Conservation (phyloP, 2,888 invertebrate species). For the Carpatolechia fugitivella region DNA sequence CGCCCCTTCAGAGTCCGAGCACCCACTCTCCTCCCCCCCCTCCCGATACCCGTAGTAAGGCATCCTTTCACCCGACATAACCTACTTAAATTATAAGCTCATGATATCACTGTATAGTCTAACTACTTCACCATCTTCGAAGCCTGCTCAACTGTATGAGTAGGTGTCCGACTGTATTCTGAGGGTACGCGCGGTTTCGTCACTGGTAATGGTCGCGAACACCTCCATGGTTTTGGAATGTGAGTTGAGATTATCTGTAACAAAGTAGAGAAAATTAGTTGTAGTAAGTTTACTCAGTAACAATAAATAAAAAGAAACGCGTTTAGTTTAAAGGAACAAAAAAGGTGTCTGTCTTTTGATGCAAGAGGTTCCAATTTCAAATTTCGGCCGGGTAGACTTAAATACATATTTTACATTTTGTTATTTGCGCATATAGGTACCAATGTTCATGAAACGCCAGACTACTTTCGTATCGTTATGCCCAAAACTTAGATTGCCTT, state of each 20-base stretch:
- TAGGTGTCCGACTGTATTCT: conserved; percentile 61
- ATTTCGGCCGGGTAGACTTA: too few relatives aligned
- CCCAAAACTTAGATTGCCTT: too few relatives aligned
- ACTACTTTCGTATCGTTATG: too few relatives aligned
- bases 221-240: conserved; percentile 55
- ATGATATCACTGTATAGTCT: conserved; percentile 65
- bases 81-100: conserved; percentile 75
- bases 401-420: too few relatives aligned
- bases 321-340: too few relatives aligned
- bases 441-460: too few relatives aligned
- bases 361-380: too few relatives aligned
- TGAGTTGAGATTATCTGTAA: conserved; percentile 54
- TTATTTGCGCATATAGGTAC: too few relatives aligned
- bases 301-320: too few relatives aligned
- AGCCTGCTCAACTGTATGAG: conserved; percentile 61
- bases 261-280: too few relatives aligned
- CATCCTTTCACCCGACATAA: conserved; percentile 60
- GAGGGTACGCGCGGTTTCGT: conserved; percentile 47
- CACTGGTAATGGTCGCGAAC: conserved; percentile 36
- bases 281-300: too few relatives aligned
- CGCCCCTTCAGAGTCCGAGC: conserved; percentile 68
- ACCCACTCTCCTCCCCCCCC: conserved; percentile 70
- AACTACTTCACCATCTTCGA: conserved; percentile 67
- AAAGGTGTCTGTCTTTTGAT: too few relatives aligned
- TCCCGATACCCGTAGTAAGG: conserved; percentile 76